Conservation (phyloP, 2,797 vertebrate species). For the Emydoidea blandingii region DNA sequence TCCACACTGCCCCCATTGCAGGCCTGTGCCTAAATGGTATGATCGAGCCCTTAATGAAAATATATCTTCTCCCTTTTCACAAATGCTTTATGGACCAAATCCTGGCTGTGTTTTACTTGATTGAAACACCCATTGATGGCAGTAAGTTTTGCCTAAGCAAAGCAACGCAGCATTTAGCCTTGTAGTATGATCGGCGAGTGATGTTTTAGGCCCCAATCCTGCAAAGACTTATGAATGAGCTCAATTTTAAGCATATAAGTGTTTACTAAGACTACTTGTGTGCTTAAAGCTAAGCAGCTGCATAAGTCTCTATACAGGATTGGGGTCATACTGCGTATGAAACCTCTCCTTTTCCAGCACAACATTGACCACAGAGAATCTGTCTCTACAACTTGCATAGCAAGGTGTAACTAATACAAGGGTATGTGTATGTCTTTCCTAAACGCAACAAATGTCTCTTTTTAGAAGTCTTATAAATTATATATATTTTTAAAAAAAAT, state of each 20-base stretch:
- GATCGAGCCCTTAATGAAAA: not conserved
- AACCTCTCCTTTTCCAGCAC: constrained; percentile 4
- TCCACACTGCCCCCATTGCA: not conserved
- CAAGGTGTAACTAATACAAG: constrained; percentile 51
- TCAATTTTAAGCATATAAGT: not conserved
- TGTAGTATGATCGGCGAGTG: not conserved
- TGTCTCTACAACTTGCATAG: constrained; percentile 30
- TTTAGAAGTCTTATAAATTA: constrained; percentile 44
- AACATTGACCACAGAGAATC: constrained; percentile 38
- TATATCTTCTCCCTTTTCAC: not conserved
- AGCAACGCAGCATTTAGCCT: too few relatives aligned
- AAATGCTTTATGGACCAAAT: not conserved
- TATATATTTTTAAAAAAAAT: constrained; percentile 45
- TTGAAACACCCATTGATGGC: not conserved
- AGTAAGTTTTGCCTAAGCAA: not conserved
- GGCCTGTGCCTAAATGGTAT: not conserved
- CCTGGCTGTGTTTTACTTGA: not conserved
- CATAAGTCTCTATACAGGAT: not conserved
- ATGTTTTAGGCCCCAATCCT: not conserved
- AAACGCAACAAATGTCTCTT: constrained; percentile 44
- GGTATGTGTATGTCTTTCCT: constrained; percentile 35
- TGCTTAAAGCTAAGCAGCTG: constrained; percentile 33
- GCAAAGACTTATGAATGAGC: not conserved
- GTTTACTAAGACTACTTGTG: constrained; percentile 8
- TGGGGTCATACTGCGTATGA: not conserved